A percentile compares a stretch with the other conserved stretches of the same genome.
Evolutionary conservation across 2,888 invertebrate species (phyloP).

Genomic region (Taenaris catops): DNA sequence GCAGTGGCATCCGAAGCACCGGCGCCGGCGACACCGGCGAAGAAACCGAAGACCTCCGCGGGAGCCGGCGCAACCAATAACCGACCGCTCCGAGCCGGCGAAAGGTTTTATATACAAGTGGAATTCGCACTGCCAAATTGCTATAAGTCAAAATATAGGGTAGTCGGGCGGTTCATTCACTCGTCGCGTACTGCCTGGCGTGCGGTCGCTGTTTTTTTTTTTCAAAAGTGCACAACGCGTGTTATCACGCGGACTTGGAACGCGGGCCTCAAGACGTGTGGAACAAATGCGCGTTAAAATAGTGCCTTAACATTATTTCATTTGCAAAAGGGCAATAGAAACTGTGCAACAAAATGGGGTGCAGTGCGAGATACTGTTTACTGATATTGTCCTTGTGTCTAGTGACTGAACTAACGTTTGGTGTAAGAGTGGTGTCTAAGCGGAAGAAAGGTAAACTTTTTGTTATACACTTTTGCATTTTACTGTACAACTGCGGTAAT

Average conservation of each 20-base stretch:
- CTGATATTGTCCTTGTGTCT: conserved; percentile 73
- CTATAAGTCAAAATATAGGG: conserved; percentile 83
- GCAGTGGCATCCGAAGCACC: no score
- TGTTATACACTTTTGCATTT: not conserved
- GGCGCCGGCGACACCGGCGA: no score
- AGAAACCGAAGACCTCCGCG: no score
- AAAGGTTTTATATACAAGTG: conserved; percentile 83
- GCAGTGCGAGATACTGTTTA: conserved; percentile 73
- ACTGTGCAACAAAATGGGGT: conserved; percentile 66
- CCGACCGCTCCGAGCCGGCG: conserved; percentile 74
- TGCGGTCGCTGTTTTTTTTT: conserved; percentile 26
- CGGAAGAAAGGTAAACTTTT: conserved; percentile 75
- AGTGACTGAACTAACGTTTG: conserved; percentile 71
- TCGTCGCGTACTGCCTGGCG: conserved; percentile 44
- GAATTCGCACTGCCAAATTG: conserved; percentile 80
- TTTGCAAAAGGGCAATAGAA: conserved; percentile 34
- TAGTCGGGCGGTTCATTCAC: conserved; percentile 75
- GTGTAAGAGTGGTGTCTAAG: conserved; percentile 77
- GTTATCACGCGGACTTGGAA: conserved; percentile 39
- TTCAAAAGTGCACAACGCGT: conserved; percentile 35
- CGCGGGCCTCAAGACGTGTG: conserved; percentile 34
- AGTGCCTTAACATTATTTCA: conserved; percentile 42
- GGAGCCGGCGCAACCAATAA: conserved; percentile 57
- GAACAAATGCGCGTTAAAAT: conserved; percentile 53
- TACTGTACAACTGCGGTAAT: not conserved